Evolutionary conservation across 92 coral and sea anemone genomes (phyloP).

Genomic region (Phymanthus crucifer): DNA sequence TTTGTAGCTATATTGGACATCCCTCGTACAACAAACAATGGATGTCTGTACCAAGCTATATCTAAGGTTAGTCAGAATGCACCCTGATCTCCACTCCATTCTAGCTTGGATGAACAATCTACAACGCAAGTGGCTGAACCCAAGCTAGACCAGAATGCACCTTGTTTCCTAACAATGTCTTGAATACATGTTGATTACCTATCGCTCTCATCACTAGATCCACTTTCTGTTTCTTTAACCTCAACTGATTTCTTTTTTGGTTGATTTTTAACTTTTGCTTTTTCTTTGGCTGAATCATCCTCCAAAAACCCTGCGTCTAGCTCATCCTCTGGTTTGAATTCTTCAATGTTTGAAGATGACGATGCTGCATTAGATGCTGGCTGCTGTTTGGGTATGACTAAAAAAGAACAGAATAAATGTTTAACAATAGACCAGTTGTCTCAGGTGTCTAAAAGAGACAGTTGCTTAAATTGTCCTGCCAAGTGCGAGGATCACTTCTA

Average conservation of each 20-base stretch:
- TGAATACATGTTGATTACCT: slow-evolving; percentile 47
- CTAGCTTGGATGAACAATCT: no score
- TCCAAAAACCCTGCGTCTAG: slow-evolving; percentile 84
- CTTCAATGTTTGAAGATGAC: slow-evolving; percentile 72
- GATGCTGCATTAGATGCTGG: background rate
- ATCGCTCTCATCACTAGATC: slow-evolving; percentile 74
- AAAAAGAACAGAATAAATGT: no score
- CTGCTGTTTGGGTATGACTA: background rate
- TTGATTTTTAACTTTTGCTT: slow-evolving; percentile 42
- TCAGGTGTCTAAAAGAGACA: no score
- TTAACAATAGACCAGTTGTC: no score
- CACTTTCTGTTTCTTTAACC: slow-evolving; percentile 35
- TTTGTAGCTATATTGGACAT: no score
- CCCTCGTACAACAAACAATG: no score
- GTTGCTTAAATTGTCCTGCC: no score
- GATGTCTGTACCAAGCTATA: no score
- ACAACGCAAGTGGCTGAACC: background rate
- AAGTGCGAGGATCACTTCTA: no score
- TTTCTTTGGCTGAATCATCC: slow-evolving; percentile 50
- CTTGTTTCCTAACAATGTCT: background rate
- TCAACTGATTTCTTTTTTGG: slow-evolving; percentile 26
- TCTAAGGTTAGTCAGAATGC: no score
- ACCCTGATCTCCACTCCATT: no score
- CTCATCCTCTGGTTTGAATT: slow-evolving; percentile 87
- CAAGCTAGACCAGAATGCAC: background rate